Conservation (phyloP, 2,797 vertebrate genomes). For the Limnodromus scolopaceus region DNA sequence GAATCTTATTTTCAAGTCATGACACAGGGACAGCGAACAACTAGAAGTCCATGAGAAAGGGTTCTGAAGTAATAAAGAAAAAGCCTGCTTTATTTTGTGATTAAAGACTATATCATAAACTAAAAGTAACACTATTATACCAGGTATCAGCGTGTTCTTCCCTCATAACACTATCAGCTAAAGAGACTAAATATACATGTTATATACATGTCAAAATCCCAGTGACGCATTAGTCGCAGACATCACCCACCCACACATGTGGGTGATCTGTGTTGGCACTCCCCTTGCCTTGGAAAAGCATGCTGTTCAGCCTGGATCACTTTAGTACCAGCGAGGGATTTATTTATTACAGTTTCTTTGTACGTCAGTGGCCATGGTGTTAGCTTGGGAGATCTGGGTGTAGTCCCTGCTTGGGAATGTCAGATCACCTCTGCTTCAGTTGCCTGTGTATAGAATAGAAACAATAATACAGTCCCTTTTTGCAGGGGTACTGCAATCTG, state of each 20-base stretch:
- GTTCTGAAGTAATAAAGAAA: neutral
- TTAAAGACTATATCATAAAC: neutral
- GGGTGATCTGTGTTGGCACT: neutral
- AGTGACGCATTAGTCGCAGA: neutral
- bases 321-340: neutral
- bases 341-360: neutral
- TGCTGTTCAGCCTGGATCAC: neutral
- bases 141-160: neutral
- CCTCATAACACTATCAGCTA: neutral
- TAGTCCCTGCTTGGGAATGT: neutral
- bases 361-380: neutral
- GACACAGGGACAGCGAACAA: rapidly evolving
- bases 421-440: neutral
- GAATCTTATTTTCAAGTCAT: neutral
- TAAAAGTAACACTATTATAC: neutral
- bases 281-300: neutral
- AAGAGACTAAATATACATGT: neutral
- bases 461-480: neutral
- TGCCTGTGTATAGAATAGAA: rapidly evolving
- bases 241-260: neutral
- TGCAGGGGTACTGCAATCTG: rapidly evolving
- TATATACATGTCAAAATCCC: neutral
- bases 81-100: neutral
- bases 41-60: neutral
- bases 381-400: neutral